Evolutionary conservation across 2,888 invertebrate species (phyloP).

Genomic region (Drosophila nr. perissopoda): DNA sequence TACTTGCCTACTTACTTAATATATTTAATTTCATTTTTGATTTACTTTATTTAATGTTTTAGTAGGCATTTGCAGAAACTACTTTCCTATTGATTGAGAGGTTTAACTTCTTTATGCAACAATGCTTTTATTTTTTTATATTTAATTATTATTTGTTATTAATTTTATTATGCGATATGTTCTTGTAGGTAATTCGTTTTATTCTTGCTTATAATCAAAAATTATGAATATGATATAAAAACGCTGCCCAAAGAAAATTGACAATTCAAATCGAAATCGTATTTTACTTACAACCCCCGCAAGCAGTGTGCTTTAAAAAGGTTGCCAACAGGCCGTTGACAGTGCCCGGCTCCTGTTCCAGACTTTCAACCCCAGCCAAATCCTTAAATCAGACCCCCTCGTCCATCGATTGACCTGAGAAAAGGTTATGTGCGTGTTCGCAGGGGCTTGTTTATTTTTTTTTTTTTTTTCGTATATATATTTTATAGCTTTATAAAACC

Average conservation of each 20-base stretch:
- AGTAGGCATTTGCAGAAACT: not conserved
- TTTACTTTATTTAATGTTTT: not conserved
- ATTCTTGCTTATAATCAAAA: not conserved
- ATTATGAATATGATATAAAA: not conserved
- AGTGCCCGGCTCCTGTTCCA: slow-evolving; percentile 36
- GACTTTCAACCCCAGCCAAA: slow-evolving; percentile 3
- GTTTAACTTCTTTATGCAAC: not conserved
- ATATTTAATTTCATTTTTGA: not conserved
- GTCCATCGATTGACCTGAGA: slow-evolving; percentile 37
- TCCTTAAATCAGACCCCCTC: slow-evolving; percentile 15
- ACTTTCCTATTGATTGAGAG: not conserved
- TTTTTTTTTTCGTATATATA: slow-evolving; percentile 43
- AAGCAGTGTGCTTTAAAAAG: slow-evolving; percentile 47
- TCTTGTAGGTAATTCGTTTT: not conserved
- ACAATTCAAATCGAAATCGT: not conserved
- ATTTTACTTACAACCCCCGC: slow-evolving; percentile 31
- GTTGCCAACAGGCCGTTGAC: slow-evolving; percentile 68
- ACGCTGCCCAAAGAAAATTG: not conserved
- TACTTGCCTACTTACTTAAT: fast-evolving
- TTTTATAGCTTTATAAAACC: slow-evolving; percentile 76
- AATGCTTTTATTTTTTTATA: not conserved
- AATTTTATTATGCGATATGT: not conserved
- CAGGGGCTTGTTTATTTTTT: slow-evolving; percentile 3
- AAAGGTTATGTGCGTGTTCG: slow-evolving; percentile 58
- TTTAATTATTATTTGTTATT: not conserved